Evolutionary conservation across 1,140 invertebrate species (phyloP).

Genomic region (Eubasilissa regina): DNA sequence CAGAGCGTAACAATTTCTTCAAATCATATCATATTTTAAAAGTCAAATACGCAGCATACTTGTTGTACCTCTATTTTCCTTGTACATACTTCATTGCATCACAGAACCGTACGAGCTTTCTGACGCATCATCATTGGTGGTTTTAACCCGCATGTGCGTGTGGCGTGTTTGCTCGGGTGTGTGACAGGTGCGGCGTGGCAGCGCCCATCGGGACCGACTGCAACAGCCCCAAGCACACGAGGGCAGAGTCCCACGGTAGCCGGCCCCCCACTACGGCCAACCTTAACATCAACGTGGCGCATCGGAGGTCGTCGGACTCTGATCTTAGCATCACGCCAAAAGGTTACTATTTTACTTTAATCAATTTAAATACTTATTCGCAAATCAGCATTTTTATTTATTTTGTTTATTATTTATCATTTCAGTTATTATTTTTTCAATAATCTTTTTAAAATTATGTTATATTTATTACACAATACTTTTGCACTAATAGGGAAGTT

Average conservation of each 20-base stretch:
- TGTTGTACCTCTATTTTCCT: too few relatives aligned
- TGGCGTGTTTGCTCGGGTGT: slow-evolving; percentile 51
- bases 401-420: background rate
- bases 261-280: slow-evolving; percentile 70
- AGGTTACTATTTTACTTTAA: slow-evolving; percentile 73
- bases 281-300: slow-evolving; percentile 74
- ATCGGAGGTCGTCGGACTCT: slow-evolving; percentile 91
- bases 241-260: slow-evolving; percentile 68
- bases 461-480: too few relatives aligned
- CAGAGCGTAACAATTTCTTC: too few relatives aligned
- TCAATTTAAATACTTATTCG: too few relatives aligned
- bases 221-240: slow-evolving; percentile 64
- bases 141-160: slow-evolving; percentile 59
- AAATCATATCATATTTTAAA: too few relatives aligned
- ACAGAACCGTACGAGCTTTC: slow-evolving; percentile 21
- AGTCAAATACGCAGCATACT: too few relatives aligned
- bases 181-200: slow-evolving; percentile 46
- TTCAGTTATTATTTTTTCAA: too few relatives aligned
- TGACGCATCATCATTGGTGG: slow-evolving; percentile 38
- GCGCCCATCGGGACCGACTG: slow-evolving; percentile 7
- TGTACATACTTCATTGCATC: slow-evolving; percentile 1
- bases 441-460: too few relatives aligned
- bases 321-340: slow-evolving; percentile 94
- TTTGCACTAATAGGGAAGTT: too few relatives aligned
- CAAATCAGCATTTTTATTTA: background rate